These are phyloP conservation scores for Mastigias papua DNA, from an alignment of 30 jellyfish, hydroid and myxozoan genomes.

Conservation along the genomic window DNA sequence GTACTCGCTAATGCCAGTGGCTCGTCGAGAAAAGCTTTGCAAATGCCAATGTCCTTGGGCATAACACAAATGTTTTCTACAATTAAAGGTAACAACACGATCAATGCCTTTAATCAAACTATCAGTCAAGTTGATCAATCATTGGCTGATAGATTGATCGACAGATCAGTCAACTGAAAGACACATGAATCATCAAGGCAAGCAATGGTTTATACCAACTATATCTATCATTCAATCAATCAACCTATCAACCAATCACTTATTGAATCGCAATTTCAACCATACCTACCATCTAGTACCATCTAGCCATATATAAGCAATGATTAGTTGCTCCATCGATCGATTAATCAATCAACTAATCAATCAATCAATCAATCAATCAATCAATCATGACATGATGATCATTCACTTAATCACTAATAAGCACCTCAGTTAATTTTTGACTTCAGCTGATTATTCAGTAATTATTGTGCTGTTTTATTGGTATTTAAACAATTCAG, in stretches of 20 bases:
- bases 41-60: conserved; percentile 67
- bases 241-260: background rate
- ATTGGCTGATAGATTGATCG: background rate
- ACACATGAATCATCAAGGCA: background rate
- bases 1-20: conserved; percentile 48
- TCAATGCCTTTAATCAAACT: too few species aligned
- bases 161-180: background rate
- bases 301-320: too few species aligned
- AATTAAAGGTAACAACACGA: too few species aligned
- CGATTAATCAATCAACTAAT: background rate
- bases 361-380: background rate
- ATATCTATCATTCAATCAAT: background rate
- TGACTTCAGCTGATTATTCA: too few species aligned
- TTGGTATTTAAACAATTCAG: too few species aligned
- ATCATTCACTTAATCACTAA: too few species aligned
- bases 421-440: background rate
- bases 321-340: too few species aligned
- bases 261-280: too few species aligned
- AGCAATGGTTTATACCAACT: background rate
- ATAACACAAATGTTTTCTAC: conserved; percentile 68
- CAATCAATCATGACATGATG: too few species aligned
- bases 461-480: too few species aligned
- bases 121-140: too few species aligned
- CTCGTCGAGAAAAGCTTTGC: conserved; percentile 69
- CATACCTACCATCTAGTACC: too few species aligned